These are phyloP conservation scores for Drosophila teissieri DNA, from an alignment of 1,140 invertebrate genomes.

Conservation along the genomic window DNA sequence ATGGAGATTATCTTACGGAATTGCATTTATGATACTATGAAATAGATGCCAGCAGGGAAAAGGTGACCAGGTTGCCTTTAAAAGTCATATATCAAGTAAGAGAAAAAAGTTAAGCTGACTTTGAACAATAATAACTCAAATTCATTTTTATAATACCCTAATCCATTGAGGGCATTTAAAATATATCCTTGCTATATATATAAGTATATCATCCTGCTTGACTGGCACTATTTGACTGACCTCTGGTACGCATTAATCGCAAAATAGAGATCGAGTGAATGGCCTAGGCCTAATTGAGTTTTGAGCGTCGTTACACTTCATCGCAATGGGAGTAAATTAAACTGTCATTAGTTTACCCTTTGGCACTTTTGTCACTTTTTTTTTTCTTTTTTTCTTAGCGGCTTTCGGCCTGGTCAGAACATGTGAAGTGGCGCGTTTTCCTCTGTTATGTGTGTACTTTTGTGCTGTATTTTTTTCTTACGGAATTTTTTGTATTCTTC, in stretches of 20 bases:
- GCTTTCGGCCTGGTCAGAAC: slow-evolving; percentile 50
- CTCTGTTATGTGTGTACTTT: slow-evolving; percentile 41
- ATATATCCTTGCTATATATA: too few species aligned
- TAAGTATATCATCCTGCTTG: too few species aligned
- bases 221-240: slow-evolving; percentile 5
- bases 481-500: slow-evolving; percentile 5
- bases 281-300: slow-evolving; percentile 69
- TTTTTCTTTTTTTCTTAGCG: slow-evolving; percentile 5
- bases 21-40: too few species aligned
- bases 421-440: slow-evolving; percentile 79
- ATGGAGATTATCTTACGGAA: neutral
- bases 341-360: slow-evolving; percentile 82
- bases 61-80: neutral
- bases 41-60: too few species aligned
- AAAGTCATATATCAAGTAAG: too few species aligned
- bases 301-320: slow-evolving; percentile 81
- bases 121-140: too few species aligned
- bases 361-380: slow-evolving; percentile 70
- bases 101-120: too few species aligned
- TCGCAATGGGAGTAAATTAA: slow-evolving; percentile 82
- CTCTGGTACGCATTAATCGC: slow-evolving; percentile 22
- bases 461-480: slow-evolving; percentile 30
- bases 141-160: too few species aligned
- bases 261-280: slow-evolving; percentile 20
- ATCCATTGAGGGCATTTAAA: too few species aligned